Conservation (phyloP, 2,888 invertebrate species). For the Bombylius discolor region DNA sequence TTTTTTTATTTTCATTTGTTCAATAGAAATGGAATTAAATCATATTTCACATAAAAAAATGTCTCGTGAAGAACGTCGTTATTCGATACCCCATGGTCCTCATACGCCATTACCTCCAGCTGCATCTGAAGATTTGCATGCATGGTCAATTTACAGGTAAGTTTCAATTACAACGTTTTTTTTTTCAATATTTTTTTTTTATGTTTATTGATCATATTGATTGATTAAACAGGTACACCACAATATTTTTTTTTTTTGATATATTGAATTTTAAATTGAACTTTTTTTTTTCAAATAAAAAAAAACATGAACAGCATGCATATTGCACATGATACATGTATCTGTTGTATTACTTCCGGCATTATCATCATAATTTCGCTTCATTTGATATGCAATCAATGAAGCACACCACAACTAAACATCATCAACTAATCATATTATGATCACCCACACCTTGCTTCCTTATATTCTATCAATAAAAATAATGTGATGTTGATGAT, state of each 20-base stretch:
- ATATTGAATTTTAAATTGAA: too few species aligned
- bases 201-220: neutral
- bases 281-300: too few species aligned
- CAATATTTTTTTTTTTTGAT: neutral
- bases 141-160: constrained; percentile 89
- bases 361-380: neutral
- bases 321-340: too few species aligned
- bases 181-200: neutral
- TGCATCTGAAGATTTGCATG: constrained; percentile 84
- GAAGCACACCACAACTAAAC: neutral
- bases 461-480: too few species aligned
- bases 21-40: constrained; percentile 2
- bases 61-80: constrained; percentile 61
- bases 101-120: constrained; percentile 57
- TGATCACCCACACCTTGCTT: neutral
- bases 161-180: neutral
- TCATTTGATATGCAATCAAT: neutral
- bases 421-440: neutral
- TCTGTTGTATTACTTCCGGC: neutral
- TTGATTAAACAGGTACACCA: neutral
- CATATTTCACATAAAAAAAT: constrained; percentile 25
- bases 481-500: too few species aligned
- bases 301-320: too few species aligned
- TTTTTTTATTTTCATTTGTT: neutral
- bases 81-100: constrained; percentile 76